Evolutionary conservation across 2,888 invertebrate genomes (phyloP), one percentile per base, ranked within the genome.

Genomic region (Epistrophella euchroma): DNA sequence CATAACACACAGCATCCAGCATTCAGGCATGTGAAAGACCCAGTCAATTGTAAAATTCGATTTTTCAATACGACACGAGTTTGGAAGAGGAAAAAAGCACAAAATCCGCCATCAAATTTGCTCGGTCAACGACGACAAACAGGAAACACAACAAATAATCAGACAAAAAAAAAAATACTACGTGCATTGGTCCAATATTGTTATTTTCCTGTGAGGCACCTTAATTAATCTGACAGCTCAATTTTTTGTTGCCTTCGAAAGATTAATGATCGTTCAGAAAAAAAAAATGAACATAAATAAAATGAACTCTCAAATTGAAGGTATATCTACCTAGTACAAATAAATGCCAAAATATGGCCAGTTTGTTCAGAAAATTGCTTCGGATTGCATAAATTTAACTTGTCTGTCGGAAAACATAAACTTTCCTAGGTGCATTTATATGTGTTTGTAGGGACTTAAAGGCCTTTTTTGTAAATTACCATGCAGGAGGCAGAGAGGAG

Each of bases 181-280:
- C 22, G 15, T 32, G 32, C 32, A 62, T 28, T 66, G 19, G 47
- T 50, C 47, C 66, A 66, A 74, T 73, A 60, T 60, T 60, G 47
- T 73, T 73, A 66, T 73, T 58, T 45, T 66, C 32, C 55, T 74
- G 19, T 22, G 56, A 58, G 40, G 13, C 32, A 62, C 80, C 75
- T 81, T 81, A 81, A 81, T 81, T 81, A 81, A 81, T 76, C 81
- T 81, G 76, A 81, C 81, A 81, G 70, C 64, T 81, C 81, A 70
- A 76, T 70, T 81, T 45, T 81, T 76, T 52, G 62, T 25, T 70
- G 56, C 28, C 71, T 45, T 55, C 43, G 32, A 71, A 22, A 74
- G 62, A 74, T 74, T 62, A 74, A 74, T 74, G 62, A 74, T 74
- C 52, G 52, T 52, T 72, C 43, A 58, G 43, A 71, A 32, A 43